Conservation (phyloP, 1,140 invertebrate species). For the Musca domestica region DNA sequence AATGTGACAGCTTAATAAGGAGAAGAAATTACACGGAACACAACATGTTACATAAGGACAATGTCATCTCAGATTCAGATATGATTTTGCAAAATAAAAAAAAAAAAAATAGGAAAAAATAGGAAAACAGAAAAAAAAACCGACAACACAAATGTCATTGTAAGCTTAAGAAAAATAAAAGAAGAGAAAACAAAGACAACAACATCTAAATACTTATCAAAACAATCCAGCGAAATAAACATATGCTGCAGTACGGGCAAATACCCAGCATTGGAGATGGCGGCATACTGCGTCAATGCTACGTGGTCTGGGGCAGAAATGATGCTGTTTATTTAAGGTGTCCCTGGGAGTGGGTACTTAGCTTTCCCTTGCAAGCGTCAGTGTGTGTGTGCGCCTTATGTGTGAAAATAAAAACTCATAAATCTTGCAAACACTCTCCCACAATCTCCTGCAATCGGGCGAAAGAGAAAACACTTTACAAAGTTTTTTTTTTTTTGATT, state of each 20-base stretch:
- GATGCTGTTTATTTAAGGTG: not conserved
- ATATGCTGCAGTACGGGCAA: not conserved
- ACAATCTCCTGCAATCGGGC: not conserved
- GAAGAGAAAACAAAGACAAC: not conserved
- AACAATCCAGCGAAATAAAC: no score
- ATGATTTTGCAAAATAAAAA: not conserved
- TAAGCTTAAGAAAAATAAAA: not conserved
- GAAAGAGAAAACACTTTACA: not conserved
- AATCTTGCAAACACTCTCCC: conserved; percentile 13
- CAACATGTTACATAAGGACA: conserved; percentile 9
- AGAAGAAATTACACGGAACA: conserved; percentile 9
- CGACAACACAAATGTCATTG: not conserved
- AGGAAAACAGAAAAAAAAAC: not conserved
- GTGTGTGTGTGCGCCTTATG: no score
- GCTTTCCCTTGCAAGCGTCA: not conserved
- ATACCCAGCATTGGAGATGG: not conserved
- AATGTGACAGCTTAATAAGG: conserved; percentile 11
- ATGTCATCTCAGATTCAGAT: not conserved
- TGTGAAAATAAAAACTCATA: conserved; percentile 9
- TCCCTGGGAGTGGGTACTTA: not conserved
- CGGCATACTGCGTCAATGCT: not conserved
- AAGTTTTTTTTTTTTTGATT: no score
- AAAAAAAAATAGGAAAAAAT: not conserved
- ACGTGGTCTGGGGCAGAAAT: not conserved
- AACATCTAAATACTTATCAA: not conserved